A percentile compares a stretch with the other conserved stretches of the same genome.
These are phyloP conservation scores for Babylonia areolata DNA, from an alignment of 1,140 invertebrate genomes.

Conservation along the genomic window DNA sequence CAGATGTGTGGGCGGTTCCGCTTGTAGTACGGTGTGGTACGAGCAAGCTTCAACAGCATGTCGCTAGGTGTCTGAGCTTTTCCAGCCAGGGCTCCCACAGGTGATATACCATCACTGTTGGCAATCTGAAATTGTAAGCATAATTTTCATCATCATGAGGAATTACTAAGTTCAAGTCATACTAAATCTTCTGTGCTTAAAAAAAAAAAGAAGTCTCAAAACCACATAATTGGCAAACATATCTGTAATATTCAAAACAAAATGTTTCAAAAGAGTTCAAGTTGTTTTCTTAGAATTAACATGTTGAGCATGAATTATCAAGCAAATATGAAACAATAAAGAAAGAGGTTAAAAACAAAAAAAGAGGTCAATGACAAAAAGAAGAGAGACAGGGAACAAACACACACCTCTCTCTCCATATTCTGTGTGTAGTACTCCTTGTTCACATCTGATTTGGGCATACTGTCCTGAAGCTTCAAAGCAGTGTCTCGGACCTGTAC, in stretches of 20 bases:
- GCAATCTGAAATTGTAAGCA: slow-evolving; percentile 41
- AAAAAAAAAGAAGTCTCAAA: no score
- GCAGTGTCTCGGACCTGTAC: slow-evolving; percentile 94
- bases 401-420: slow-evolving; percentile 75
- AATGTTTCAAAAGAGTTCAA: no score
- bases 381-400: neutral
- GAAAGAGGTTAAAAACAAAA: no score
- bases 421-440: slow-evolving; percentile 98
- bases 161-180: no score
- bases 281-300: no score
- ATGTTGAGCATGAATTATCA: no score
- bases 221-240: no score
- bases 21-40: slow-evolving; percentile 99
- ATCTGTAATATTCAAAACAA: no score
- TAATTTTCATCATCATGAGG: neutral
- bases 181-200: no score
- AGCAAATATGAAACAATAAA: no score
- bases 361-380: neutral
- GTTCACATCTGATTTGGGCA: slow-evolving; percentile 98
- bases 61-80: slow-evolving; percentile 82
- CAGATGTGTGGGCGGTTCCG: slow-evolving; percentile 99
- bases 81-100: slow-evolving; percentile 76
- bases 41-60: slow-evolving; percentile 93
- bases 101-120: slow-evolving; percentile 76
- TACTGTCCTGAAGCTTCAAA: slow-evolving; percentile 93